Conservation (phyloP, 2,113 vertebrate genomes). For the Tachysurus vachellii region DNA sequence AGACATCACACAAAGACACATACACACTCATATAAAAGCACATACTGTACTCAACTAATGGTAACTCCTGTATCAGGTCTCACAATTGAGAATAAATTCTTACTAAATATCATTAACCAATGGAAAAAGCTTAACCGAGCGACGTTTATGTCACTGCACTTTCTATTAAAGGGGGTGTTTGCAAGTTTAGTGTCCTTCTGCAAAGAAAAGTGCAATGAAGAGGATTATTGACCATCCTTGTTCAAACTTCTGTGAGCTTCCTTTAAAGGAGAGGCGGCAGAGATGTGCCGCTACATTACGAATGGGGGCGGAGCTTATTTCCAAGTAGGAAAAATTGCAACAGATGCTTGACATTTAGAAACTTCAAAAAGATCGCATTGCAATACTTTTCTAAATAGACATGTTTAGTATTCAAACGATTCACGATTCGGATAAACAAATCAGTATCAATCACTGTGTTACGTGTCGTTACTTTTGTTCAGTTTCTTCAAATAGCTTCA, state of each 20-base stretch:
- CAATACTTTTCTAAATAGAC: too few species aligned
- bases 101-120: not conserved
- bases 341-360: not conserved
- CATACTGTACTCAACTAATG: not conserved
- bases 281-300: not conserved
- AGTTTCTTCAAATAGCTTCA: not conserved
- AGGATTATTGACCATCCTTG: not conserved
- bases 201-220: not conserved
- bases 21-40: not conserved
- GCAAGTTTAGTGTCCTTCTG: not conserved
- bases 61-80: not conserved
- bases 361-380: not conserved
- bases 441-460: not conserved
- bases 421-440: too few species aligned
- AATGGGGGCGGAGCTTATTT: not conserved
- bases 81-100: not conserved
- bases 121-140: not conserved
- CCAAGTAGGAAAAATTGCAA: not conserved
- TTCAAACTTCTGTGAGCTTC: not conserved
- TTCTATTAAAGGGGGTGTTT: not conserved
- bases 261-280: not conserved
- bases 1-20: constrained; percentile 28
- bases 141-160: not conserved
- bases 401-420: not conserved
- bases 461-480: not conserved